Conservation (phyloP, 2,113 vertebrate genomes). For the Pelodiscus sinensis region DNA sequence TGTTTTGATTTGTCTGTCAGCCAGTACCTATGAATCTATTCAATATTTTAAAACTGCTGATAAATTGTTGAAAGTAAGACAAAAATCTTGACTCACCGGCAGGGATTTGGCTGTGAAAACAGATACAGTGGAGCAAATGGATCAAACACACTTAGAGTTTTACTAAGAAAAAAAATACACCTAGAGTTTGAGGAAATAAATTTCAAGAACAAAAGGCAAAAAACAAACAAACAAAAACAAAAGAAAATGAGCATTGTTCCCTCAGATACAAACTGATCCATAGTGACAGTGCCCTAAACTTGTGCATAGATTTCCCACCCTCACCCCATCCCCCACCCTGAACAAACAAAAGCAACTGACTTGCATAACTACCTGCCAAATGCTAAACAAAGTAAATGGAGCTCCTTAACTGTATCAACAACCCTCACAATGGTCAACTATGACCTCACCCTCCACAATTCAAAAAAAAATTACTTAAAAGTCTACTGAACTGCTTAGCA, state of each 20-base stretch:
- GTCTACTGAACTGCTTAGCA: neutral
- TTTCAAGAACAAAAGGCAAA: slow-evolving; percentile 56
- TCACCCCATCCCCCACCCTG: neutral
- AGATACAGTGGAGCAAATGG: slow-evolving; percentile 60
- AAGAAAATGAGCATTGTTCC: slow-evolving; percentile 16
- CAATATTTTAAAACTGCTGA: slow-evolving; percentile 51
- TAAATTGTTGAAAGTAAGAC: slow-evolving; percentile 62
- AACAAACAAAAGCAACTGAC: neutral
- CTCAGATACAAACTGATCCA: slow-evolving; percentile 50
- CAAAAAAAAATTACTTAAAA: neutral
- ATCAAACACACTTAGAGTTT: slow-evolving; percentile 35
- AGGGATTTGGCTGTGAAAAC: slow-evolving; percentile 48
- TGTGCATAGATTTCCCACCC: slow-evolving; percentile 49
- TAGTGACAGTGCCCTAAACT: slow-evolving; percentile 44
- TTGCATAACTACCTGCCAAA: neutral
- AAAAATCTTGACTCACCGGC: slow-evolving; percentile 43
- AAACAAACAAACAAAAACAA: slow-evolving; percentile 38
- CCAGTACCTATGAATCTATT: neutral
- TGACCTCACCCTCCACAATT: neutral
- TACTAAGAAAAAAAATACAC: slow-evolving; percentile 63
- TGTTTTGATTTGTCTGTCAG: slow-evolving; percentile 38
- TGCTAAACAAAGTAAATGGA: neutral
- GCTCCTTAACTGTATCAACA: neutral
- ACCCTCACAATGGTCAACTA: neutral
- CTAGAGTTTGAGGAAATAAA: slow-evolving; percentile 57